Percentiles rank a stretch among this genome's conserved stretches.
phyloP scores from a whole-genome alignment of 2,888 invertebrate species.

The Anagyrus pseudococci region DNA sequence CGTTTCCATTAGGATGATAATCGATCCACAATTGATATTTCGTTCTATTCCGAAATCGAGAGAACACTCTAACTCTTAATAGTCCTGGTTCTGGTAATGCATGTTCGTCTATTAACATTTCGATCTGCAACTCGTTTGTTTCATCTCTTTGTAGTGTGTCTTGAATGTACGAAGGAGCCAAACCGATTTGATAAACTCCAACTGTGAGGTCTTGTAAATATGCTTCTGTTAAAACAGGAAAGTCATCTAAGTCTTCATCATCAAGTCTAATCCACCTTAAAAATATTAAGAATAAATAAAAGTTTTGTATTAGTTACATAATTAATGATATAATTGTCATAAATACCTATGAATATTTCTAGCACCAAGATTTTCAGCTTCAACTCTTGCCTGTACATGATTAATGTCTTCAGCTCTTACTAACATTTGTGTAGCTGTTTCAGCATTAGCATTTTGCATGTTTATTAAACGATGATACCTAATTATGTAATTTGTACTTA shows the following conservation, averaged over 20 bases:
- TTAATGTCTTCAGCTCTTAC: constrained; percentile 13
- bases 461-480: not conserved
- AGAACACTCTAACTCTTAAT: constrained; percentile 17
- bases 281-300: not conserved
- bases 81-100: constrained; percentile 25
- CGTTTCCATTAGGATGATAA: not conserved
- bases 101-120: constrained; percentile 23
- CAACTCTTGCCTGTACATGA: constrained; percentile 17
- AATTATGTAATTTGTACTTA: too few relatives aligned
- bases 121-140: constrained; percentile 10
- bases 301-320: not conserved
- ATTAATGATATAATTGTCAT: not conserved
- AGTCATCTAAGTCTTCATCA: constrained; percentile 11
- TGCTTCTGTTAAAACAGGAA: constrained; percentile 17
- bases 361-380: constrained; percentile 19
- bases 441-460: not conserved
- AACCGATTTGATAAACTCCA: constrained; percentile 22
- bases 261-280: constrained; percentile 19
- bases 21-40: not conserved
- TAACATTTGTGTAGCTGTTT: not conserved
- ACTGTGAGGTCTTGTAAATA: constrained; percentile 16
- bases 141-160: constrained; percentile 16
- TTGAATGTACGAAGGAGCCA: constrained; percentile 23
- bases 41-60: not conserved
- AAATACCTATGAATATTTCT: constrained; percentile 14